Percentiles rank a stretch among this genome's conserved stretches.
Evolutionary conservation across 2,113 vertebrate genomes (phyloP).

Genomic region (Delphinus delphis): DNA sequence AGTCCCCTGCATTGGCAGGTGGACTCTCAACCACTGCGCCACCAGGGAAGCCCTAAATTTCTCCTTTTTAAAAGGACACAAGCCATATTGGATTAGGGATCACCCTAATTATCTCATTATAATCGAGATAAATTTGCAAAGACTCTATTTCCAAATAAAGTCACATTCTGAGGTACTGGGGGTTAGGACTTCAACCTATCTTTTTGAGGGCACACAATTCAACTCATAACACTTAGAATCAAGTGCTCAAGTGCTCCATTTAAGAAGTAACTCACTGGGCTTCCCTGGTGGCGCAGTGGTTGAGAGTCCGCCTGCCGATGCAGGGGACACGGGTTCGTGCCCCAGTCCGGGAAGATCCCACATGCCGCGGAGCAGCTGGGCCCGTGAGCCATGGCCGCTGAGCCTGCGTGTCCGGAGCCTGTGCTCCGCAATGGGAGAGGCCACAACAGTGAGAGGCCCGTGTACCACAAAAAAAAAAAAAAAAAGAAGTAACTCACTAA

Average conservation of each 20-base stretch:
- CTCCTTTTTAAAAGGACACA: neutral
- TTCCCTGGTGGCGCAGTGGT: no score
- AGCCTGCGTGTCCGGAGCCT: no score
- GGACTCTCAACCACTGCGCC: no score
- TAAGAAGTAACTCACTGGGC: neutral
- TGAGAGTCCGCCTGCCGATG: no score
- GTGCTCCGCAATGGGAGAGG: no score
- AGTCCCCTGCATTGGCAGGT: no score
- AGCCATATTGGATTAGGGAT: neutral
- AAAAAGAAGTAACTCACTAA: neutral
- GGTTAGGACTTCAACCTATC: neutral
- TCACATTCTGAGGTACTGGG: neutral
- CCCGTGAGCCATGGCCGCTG: no score
- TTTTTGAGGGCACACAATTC: neutral
- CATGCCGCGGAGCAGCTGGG: no score
- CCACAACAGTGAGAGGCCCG: no score
- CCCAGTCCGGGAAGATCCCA: no score
- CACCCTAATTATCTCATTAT: neutral
- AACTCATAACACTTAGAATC: neutral
- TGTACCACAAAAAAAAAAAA: neutral
- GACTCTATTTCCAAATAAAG: slow-evolving; percentile 14
- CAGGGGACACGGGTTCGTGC: no score
- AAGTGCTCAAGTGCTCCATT: neutral
- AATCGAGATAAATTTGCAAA: neutral
- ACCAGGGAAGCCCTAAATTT: neutral